Conservation (phyloP, 1,140 invertebrate species). For the Drosophila nannoptera region DNA sequence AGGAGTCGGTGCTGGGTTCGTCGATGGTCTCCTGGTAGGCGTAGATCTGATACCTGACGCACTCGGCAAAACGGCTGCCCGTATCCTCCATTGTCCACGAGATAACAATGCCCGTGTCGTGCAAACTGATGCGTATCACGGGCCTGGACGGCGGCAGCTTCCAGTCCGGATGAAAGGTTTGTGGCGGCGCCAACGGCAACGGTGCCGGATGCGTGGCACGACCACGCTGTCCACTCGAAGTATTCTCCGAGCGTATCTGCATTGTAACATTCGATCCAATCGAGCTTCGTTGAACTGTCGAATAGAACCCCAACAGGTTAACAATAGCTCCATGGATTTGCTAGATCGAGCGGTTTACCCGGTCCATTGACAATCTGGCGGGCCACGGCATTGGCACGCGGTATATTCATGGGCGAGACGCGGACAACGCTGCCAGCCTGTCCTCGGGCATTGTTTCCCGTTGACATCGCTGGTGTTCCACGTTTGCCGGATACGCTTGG, state of each 20-base stretch:
- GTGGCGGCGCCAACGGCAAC: slow-evolving; percentile 82
- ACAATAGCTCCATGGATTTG: too few species aligned
- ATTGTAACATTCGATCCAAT: slow-evolving; percentile 43
- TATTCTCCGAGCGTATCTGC: slow-evolving; percentile 67
- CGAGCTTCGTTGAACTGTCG: slow-evolving; percentile 43
- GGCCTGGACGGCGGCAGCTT: slow-evolving; percentile 89
- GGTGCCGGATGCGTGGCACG: slow-evolving; percentile 86
- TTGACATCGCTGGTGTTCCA: slow-evolving; percentile 4
- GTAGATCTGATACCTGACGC: slow-evolving; percentile 94
- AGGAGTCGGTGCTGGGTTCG: slow-evolving; percentile 85
- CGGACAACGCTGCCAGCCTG: slow-evolving; percentile 44
- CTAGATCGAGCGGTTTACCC: slow-evolving; percentile 23
- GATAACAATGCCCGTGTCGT: slow-evolving; percentile 91
- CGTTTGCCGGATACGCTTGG: slow-evolving; percentile 41
- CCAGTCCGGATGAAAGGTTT: slow-evolving; percentile 81
- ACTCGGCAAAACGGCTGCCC: slow-evolving; percentile 82
- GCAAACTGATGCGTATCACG: slow-evolving; percentile 89
- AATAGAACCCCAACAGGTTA: too few species aligned
- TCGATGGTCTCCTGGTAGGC: slow-evolving; percentile 92
- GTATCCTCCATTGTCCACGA: slow-evolving; percentile 92
- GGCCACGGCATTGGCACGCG: slow-evolving; percentile 44
- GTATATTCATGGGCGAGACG: slow-evolving; percentile 53
- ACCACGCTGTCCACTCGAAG: slow-evolving; percentile 39
- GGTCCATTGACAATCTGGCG: slow-evolving; percentile 50
- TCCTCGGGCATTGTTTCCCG: slow-evolving; percentile 1